Evolutionary conservation across 2,797 vertebrate species (phyloP), one percentile per base, ranked within the genome.

Genomic region (Eidolon dupreanum): DNA sequence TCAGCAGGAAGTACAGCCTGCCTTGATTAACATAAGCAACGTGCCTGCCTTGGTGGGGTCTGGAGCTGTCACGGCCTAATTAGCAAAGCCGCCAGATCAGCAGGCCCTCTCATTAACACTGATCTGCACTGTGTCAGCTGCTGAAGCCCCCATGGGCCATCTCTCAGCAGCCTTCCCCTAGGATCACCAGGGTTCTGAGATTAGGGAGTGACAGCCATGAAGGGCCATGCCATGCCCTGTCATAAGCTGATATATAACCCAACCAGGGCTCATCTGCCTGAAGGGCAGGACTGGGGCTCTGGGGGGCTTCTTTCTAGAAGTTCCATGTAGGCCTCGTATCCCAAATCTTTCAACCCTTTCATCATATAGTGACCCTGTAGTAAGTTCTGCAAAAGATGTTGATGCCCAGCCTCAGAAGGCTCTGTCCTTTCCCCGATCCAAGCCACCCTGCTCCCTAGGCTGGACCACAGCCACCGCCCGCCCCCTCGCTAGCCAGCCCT

Each of bases 81-180:
- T 94, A 97, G 84, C 94, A 83, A 94, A 96, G 91, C 91, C 8
- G 38, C 94, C 93, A 85, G 73, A 77, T 94, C 93, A 97, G 96
- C 86, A 82, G 86, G 96, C 57, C 88, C 57, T 57, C 96, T 96
- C 83, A 53, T 96, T 97, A 97, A 57, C 77, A 20, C 59, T 0
- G 9, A 17, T 41, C 92, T 55, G 6, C n/a, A 41, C 91, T 74
- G 26, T 63, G 83, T 93, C 92, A 77, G 88, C 71, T 93, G 66
- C 84, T 8, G 28, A 51, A 94, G 70, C 41, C 74, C 82, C 74
- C 74, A 15, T 6, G 4, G n/a, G 31, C 93, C 55, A 3, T 38
- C 49, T 38, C 41, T 31, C 86, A 15, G 75, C 53, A 26, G n/a
- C 53, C 20, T 36, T 74, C 36, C 63, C 77, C 77, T 9, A 2